Percentiles rank a stretch among this genome's conserved stretches.
Evolutionary conservation across 2,797 vertebrate genomes (phyloP).

Genomic region (Vireo griseus): DNA sequence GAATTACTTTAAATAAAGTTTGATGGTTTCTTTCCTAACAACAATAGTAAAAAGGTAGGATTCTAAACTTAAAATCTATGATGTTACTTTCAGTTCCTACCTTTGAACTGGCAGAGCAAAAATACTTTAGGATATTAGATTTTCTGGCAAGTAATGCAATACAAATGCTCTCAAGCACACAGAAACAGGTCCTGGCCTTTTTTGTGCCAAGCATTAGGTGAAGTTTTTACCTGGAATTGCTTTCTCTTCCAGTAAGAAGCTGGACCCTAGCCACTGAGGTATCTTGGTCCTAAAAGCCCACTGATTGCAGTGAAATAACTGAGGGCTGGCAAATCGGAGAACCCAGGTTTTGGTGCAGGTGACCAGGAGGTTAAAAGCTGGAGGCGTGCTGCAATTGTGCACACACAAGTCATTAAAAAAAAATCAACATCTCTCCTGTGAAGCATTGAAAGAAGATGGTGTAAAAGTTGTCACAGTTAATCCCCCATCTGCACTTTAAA

Average conservation of each 20-base stretch:
- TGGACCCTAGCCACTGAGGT: neutral
- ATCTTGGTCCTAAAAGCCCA: neutral
- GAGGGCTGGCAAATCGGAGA: neutral
- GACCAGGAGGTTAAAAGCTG: neutral
- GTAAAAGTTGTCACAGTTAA: neutral
- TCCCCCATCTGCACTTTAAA: neutral
- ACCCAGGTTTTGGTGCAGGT: neutral
- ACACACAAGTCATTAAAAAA: neutral
- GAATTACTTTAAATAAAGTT: neutral
- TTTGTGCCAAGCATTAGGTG: neutral
- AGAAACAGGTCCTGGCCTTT: neutral
- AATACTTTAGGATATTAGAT: neutral
- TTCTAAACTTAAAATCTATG: neutral
- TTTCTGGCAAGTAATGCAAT: neutral
- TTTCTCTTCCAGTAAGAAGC: neutral
- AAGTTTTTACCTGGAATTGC: neutral
- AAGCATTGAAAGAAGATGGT: neutral
- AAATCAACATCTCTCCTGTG: neutral
- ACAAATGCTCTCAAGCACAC: neutral
- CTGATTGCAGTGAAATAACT: neutral
- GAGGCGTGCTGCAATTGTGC: neutral
- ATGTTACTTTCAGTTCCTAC: neutral
- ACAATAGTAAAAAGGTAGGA: neutral
- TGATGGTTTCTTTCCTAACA: neutral
- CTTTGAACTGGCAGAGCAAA: neutral